These are phyloP conservation scores for Catocala sponsa DNA, from an alignment of 2,888 invertebrate species.

Conservation along the genomic window DNA sequence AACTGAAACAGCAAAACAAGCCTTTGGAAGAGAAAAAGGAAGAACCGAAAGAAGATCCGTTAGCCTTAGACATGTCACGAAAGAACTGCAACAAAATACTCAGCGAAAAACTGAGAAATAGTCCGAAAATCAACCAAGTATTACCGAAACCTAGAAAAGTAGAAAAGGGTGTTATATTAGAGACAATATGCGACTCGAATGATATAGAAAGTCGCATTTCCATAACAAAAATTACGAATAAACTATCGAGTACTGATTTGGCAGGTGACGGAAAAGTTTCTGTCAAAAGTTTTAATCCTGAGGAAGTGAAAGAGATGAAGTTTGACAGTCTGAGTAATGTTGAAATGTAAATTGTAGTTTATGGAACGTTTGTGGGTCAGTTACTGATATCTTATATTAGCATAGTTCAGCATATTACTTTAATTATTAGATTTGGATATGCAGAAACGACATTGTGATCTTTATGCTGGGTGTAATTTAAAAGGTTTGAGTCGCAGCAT, in stretches of 20 bases:
- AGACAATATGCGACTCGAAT: slow-evolving; percentile 75
- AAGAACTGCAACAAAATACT: slow-evolving; percentile 78
- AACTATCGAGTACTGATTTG: slow-evolving; percentile 77
- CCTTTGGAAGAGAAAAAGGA: slow-evolving; percentile 70
- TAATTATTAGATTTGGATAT: too few relatives aligned
- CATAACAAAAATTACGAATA: slow-evolving; percentile 86
- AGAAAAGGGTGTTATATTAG: slow-evolving; percentile 76
- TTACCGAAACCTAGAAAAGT: slow-evolving; percentile 74
- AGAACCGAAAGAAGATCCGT: slow-evolving; percentile 73
- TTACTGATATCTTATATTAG: neutral
- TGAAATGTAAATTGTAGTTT: slow-evolving; percentile 71
- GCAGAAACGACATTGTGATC: too few relatives aligned
- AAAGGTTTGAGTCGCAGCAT: too few relatives aligned
- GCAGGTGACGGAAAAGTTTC: slow-evolving; percentile 71
- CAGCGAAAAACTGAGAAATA: slow-evolving; percentile 74
- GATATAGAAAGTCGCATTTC: slow-evolving; percentile 85
- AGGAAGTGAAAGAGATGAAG: slow-evolving; percentile 78
- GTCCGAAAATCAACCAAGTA: slow-evolving; percentile 64
- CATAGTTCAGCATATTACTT: too few relatives aligned
- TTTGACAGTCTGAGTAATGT: slow-evolving; percentile 75
- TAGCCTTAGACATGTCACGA: slow-evolving; percentile 81
- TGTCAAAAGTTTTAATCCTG: slow-evolving; percentile 79
- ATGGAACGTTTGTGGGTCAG: slow-evolving; percentile 17
- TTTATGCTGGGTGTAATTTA: too few relatives aligned
- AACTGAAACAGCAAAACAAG: slow-evolving; percentile 90